Conservation (phyloP, 2,113 vertebrate species). For the Micronisus gabar region DNA sequence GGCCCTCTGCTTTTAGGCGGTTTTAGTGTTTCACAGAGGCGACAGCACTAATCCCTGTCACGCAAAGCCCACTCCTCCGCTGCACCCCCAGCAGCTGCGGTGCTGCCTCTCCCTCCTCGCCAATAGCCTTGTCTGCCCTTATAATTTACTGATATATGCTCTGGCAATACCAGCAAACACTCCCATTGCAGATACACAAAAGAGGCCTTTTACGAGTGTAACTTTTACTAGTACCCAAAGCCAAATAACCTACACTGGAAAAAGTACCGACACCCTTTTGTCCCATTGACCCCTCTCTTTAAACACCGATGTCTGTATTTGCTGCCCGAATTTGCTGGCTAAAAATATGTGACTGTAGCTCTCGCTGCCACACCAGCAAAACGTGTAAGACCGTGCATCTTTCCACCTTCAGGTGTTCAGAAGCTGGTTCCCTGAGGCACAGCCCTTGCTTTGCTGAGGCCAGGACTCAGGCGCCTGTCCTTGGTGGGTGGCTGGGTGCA, state of each 20-base stretch:
- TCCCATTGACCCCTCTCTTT: not conserved
- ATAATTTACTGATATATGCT: not conserved
- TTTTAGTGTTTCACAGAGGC: not conserved
- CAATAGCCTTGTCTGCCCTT: not conserved
- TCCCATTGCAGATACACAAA: not conserved
- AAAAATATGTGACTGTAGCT: rapidly evolving
- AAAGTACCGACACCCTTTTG: not conserved
- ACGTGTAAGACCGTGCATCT: rapidly evolving
- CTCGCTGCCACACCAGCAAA: rapidly evolving
- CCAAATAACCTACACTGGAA: not conserved
- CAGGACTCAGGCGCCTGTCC: rapidly evolving
- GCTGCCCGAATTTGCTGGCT: not conserved
- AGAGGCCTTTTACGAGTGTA: not conserved
- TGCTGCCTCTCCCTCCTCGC: not conserved
- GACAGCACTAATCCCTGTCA: not conserved
- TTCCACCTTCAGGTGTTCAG: not conserved
- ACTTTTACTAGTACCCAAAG: not conserved
- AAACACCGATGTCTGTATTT: rapidly evolving
- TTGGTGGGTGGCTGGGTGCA: not conserved
- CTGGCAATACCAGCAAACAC: not conserved
- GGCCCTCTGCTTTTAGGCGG: not conserved
- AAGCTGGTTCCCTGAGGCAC: not conserved
- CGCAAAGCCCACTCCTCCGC: rapidly evolving
- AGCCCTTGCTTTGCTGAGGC: not conserved
- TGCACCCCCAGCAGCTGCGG: not conserved